Evolutionary conservation across 1,140 invertebrate genomes (phyloP).

Genomic region (Heliconius himera): DNA sequence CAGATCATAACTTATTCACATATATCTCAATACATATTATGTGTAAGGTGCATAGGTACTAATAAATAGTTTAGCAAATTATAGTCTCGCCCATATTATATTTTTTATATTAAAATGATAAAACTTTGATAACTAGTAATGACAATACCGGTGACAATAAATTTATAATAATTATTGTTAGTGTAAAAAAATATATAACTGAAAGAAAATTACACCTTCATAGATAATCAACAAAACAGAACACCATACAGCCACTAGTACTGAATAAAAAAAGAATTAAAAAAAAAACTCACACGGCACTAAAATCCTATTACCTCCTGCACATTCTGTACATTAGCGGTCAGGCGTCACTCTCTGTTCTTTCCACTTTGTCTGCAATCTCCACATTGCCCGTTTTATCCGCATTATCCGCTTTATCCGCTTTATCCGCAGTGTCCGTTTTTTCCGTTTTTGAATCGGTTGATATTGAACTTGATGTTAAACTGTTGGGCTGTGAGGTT

Average conservation of each 20-base stretch:
- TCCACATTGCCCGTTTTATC: slow-evolving; percentile 29
- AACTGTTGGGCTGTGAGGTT: slow-evolving; percentile 68
- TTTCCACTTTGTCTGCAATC: slow-evolving; percentile 37
- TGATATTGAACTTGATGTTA: slow-evolving; percentile 73
- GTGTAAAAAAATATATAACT: too few species aligned
- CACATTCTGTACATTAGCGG: slow-evolving; percentile 54
- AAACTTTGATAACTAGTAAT: too few species aligned
- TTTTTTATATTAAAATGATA: too few species aligned
- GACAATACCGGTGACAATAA: too few species aligned
- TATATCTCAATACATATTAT: too few species aligned
- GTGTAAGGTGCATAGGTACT: too few species aligned
- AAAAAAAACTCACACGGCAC: background rate
- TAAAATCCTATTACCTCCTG: slow-evolving; percentile 47
- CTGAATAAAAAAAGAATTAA: background rate
- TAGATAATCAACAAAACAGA: background rate
- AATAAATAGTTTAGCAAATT: too few species aligned
- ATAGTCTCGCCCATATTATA: too few species aligned
- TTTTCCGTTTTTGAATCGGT: slow-evolving; percentile 65
- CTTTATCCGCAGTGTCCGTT: slow-evolving; percentile 43
- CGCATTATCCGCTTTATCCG: slow-evolving; percentile 34
- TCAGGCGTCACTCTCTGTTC: slow-evolving; percentile 60
- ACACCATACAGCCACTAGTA: background rate
- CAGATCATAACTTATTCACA: too few species aligned
- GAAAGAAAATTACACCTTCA: background rate
- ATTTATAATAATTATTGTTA: too few species aligned